Evolutionary conservation across 2,797 vertebrate genomes (phyloP).

Genomic region (Decapterus maruadsi): DNA sequence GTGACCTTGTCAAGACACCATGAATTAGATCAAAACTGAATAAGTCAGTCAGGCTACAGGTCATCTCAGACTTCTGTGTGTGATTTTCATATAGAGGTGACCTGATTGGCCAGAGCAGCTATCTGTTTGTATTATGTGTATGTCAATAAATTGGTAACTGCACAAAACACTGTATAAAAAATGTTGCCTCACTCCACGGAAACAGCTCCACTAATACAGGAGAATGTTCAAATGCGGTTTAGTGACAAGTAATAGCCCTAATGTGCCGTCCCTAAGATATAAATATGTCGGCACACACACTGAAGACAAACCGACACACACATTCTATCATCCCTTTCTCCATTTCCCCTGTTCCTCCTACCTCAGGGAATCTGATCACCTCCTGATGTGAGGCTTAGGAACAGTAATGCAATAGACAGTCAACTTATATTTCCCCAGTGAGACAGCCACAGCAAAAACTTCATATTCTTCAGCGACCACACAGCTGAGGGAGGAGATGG

Average conservation of each 20-base stretch:
- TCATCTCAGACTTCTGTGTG: not conserved
- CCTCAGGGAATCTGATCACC: conserved; percentile 75
- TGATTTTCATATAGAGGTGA: not conserved
- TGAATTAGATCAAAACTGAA: conserved; percentile 10
- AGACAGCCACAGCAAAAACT: conserved; percentile 64
- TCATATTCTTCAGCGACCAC: conserved; percentile 71
- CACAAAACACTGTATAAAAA: not conserved
- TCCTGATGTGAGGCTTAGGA: conserved; percentile 79
- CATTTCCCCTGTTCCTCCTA: conserved; percentile 57
- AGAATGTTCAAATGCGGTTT: conserved; percentile 44
- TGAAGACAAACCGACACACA: conserved; percentile 25
- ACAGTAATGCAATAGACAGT: conserved; percentile 79
- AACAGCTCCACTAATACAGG: conserved; percentile 26
- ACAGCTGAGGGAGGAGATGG: conserved; percentile 50
- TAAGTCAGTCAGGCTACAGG: not conserved
- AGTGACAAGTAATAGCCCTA: conserved; percentile 51
- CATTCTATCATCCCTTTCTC: conserved; percentile 57
- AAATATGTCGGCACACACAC: conserved; percentile 38
- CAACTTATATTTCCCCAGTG: conserved; percentile 82
- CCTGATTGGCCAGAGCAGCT: not conserved
- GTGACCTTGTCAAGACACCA: conserved; percentile 3
- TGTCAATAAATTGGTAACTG: not conserved
- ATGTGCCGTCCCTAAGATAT: conserved; percentile 37
- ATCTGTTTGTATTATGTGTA: conserved; percentile 7
- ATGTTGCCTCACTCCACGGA: conserved; percentile 3